Conservation (phyloP, 2,797 vertebrate species). For the Sarcophilus harrisii region DNA sequence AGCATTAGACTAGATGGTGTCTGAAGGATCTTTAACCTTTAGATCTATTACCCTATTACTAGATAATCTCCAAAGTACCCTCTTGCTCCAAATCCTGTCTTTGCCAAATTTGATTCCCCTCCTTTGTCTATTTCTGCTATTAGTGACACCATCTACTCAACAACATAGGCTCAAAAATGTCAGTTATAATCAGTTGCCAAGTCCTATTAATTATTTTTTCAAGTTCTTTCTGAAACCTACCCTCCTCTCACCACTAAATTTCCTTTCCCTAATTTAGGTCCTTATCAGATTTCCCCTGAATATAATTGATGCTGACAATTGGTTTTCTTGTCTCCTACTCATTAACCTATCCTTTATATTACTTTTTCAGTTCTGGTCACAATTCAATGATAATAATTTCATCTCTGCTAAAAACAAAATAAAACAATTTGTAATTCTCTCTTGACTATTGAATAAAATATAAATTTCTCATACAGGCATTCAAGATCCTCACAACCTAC, state of each 20-base stretch:
- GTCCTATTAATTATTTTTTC: neutral
- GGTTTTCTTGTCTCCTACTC: neutral
- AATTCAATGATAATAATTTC: neutral
- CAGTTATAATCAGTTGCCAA: neutral
- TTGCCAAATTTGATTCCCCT: neutral
- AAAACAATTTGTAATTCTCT: neutral
- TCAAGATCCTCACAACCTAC: neutral
- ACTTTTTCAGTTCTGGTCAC: neutral
- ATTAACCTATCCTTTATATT: neutral
- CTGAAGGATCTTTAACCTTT: neutral
- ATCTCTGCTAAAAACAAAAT: neutral
- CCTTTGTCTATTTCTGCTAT: neutral
- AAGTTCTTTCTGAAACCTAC: neutral
- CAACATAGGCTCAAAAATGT: neutral
- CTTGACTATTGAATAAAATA: neutral
- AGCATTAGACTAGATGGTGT: neutral
- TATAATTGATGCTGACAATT: neutral
- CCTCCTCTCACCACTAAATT: neutral
- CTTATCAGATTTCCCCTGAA: neutral
- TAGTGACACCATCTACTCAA: neutral
- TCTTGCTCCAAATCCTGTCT: neutral
- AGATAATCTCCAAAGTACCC: neutral
- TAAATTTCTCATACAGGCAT: neutral
- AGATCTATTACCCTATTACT: neutral
- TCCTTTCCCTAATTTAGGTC: neutral